phyloP scores from a whole-genome alignment of 2,888 invertebrate genomes.

The Bursaphelenchus okinawaensis region DNA sequence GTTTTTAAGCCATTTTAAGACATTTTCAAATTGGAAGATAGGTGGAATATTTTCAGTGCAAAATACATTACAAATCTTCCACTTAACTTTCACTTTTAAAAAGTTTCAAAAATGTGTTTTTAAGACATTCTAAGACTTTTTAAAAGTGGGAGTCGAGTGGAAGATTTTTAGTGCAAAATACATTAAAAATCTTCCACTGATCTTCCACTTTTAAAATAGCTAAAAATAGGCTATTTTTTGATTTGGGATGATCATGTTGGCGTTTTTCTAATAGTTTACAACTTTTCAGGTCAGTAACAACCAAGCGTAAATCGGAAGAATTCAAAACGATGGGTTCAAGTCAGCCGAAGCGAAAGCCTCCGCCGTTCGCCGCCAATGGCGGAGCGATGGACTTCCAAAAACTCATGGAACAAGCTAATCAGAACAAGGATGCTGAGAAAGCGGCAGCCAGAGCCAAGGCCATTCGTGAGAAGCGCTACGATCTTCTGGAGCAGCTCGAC shows the following conservation, averaged over 20 bases:
- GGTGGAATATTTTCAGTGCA: no score
- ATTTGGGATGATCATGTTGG: no score
- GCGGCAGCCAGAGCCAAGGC: background rate
- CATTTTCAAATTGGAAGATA: no score
- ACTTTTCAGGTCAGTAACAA: background rate
- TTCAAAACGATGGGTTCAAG: background rate
- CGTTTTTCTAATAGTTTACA: background rate
- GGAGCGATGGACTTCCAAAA: background rate
- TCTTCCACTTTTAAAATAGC: no score
- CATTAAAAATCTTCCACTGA: no score
- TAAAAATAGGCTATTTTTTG: no score
- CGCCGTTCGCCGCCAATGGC: background rate
- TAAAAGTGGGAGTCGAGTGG: no score
- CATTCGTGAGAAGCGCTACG: background rate
- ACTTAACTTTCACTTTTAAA: no score
- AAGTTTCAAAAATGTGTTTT: no score
- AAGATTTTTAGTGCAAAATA: no score
- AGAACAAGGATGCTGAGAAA: slow-evolving; percentile 5
- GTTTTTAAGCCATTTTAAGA: background rate
- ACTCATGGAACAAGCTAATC: slow-evolving; percentile 10
- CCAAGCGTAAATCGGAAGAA: slow-evolving; percentile 8
- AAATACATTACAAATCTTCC: no score
- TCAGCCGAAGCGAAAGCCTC: background rate
- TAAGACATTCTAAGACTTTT: no score
- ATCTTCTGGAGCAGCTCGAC: background rate